phyloP scores from a whole-genome alignment of 2,888 invertebrate genomes.

The Amiota communis region DNA sequence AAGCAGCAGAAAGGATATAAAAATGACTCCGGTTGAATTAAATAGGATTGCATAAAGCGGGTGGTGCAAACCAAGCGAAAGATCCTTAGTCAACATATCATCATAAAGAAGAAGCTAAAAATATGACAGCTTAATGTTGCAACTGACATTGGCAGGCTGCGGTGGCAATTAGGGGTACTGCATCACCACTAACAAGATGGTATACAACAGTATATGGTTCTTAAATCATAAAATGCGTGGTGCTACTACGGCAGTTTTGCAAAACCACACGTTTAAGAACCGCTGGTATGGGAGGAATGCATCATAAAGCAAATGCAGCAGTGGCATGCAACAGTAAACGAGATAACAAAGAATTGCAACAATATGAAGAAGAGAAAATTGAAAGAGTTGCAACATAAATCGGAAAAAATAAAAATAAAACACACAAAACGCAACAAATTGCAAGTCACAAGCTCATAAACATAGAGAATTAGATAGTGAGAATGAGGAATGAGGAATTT shows the following conservation, averaged over 20 bases:
- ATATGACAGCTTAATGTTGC: slow-evolving; percentile 32
- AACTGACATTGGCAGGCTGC: slow-evolving; percentile 17
- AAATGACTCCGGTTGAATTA: slow-evolving; percentile 17
- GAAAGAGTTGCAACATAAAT: neutral
- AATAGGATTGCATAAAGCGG: neutral
- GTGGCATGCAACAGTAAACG: neutral
- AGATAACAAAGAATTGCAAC: neutral
- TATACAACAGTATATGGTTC: too few relatives aligned
- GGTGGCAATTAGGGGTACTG: neutral
- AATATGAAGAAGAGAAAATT: too few relatives aligned
- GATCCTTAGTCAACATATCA: slow-evolving; percentile 1
- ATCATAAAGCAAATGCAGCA: neutral
- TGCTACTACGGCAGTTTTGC: neutral
- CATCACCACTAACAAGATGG: too few relatives aligned
- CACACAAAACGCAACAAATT: neutral
- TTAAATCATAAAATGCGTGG: neutral
- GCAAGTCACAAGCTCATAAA: too few relatives aligned
- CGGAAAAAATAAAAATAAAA: neutral
- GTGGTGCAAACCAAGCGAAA: too few relatives aligned
- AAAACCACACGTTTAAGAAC: too few relatives aligned
- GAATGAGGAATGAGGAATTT: too few relatives aligned
- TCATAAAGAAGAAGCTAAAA: neutral
- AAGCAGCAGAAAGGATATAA: slow-evolving; percentile 5
- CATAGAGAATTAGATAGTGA: too few relatives aligned
- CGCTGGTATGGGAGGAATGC: neutral